Percentiles rank a stretch among this genome's conserved stretches.
Evolutionary conservation across 2,797 vertebrate species (phyloP).

Genomic region (Chaunax sp.): DNA sequence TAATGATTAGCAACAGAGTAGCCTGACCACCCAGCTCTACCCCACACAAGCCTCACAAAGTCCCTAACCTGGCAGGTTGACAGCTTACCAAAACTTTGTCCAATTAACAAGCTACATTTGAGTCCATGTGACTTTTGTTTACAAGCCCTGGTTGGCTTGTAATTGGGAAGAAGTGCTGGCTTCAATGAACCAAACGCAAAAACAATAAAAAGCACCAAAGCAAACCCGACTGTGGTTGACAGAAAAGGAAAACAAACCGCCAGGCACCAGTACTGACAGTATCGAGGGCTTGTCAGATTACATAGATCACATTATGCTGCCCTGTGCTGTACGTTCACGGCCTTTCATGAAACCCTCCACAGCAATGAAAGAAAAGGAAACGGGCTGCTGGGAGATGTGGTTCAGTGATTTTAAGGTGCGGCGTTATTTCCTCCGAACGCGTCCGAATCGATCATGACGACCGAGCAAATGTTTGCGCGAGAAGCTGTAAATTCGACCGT

Average conservation of each 20-base stretch:
- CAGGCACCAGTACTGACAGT: conserved; percentile 17
- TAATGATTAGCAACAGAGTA: conserved; percentile 37
- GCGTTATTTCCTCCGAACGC: conserved; percentile 13
- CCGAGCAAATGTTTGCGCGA: conserved; percentile 17
- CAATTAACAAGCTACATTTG: conserved; percentile 62
- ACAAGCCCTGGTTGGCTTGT: conserved; percentile 44
- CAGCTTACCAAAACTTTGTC: conserved; percentile 56
- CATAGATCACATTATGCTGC: conserved; percentile 53
- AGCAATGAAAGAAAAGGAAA: background rate
- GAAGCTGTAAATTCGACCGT: conserved; percentile 4
- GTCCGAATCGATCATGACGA: conserved; percentile 15
- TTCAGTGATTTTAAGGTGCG: conserved; percentile 12
- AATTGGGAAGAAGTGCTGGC: conserved; percentile 55
- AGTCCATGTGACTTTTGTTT: conserved; percentile 63
- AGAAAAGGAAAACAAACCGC: conserved; percentile 46
- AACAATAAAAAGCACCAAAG: conserved; percentile 45
- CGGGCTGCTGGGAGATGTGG: conserved; percentile 3
- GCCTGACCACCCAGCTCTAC: conserved; percentile 48
- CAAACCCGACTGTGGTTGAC: conserved; percentile 35
- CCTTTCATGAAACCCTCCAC: conserved; percentile 19
- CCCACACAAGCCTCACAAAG: conserved; percentile 27
- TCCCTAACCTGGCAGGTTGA: conserved; percentile 63
- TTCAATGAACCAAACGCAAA: conserved; percentile 56
- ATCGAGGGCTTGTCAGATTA: conserved; percentile 56
- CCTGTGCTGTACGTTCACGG: conserved; percentile 11